These are phyloP conservation scores for Drosophila melanogaster DNA, from an alignment of 1,140 invertebrate species.

Conservation along the genomic window DNA sequence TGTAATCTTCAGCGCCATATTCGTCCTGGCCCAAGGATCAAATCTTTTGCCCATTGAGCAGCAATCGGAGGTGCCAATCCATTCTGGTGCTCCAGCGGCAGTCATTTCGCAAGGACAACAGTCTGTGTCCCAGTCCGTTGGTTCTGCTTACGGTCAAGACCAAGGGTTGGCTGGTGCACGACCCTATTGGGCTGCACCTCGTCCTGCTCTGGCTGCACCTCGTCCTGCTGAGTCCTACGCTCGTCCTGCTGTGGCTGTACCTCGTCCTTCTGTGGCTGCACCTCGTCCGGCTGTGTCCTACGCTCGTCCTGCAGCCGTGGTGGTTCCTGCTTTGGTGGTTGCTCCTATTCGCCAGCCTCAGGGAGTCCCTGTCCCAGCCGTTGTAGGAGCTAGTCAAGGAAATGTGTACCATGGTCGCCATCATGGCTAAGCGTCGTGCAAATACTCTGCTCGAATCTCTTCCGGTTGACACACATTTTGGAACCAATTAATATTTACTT, in stretches of 20 bases:
- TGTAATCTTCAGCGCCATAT: slow-evolving; percentile 15
- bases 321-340: slow-evolving; percentile 1
- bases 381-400: background rate
- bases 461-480: background rate
- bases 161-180: background rate
- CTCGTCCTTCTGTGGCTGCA: background rate
- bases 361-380: slow-evolving; percentile 6
- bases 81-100: slow-evolving; percentile 3
- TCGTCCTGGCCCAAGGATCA: slow-evolving; percentile 15
- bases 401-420: slow-evolving; percentile 8
- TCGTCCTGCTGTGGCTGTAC: background rate
- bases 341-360: slow-evolving; percentile 15
- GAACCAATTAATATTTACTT: background rate
- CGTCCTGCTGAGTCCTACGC: background rate
- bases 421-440: slow-evolving; percentile 1
- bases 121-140: background rate
- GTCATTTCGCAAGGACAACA: slow-evolving; percentile 1
- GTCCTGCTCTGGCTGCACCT: background rate
- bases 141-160: slow-evolving; percentile 1
- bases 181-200: background rate
- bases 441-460: background rate
- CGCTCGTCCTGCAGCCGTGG: slow-evolving; percentile 6
- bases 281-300: background rate
- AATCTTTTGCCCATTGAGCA: background rate
- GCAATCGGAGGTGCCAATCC: slow-evolving; percentile 5